Conservation (phyloP, 2,113 vertebrate species). For the Ursus arctos region DNA sequence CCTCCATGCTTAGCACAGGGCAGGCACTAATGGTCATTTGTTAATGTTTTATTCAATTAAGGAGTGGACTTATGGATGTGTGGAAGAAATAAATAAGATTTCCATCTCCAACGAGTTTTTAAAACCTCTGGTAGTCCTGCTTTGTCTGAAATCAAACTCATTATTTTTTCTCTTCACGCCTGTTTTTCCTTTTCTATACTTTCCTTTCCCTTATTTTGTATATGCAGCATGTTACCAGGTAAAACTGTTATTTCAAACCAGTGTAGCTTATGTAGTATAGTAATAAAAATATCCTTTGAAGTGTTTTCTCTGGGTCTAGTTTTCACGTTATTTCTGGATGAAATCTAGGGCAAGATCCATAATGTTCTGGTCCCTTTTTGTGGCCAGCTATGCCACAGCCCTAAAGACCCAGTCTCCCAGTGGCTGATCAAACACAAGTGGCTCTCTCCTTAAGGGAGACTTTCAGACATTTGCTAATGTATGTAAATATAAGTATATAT, state of each 20-base stretch:
- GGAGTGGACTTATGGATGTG: neutral
- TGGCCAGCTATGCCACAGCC: neutral
- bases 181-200: neutral
- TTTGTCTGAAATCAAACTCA: neutral
- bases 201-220: neutral
- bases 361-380: neutral
- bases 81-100: constrained; percentile 16
- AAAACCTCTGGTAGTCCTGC: neutral
- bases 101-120: neutral
- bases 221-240: neutral
- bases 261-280: neutral
- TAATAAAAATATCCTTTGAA: constrained; percentile 21
- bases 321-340: neutral
- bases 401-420: neutral
- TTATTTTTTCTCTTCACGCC: neutral
- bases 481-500: neutral
- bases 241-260: neutral
- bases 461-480: neutral
- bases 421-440: neutral
- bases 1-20: neutral
- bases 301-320: neutral
- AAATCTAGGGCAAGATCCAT: neutral
- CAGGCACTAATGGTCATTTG: neutral
- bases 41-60: neutral
- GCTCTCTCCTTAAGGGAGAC: neutral